Evolutionary conservation across 2,888 invertebrate species (phyloP).

Genomic region (Drosophila mimetica): DNA sequence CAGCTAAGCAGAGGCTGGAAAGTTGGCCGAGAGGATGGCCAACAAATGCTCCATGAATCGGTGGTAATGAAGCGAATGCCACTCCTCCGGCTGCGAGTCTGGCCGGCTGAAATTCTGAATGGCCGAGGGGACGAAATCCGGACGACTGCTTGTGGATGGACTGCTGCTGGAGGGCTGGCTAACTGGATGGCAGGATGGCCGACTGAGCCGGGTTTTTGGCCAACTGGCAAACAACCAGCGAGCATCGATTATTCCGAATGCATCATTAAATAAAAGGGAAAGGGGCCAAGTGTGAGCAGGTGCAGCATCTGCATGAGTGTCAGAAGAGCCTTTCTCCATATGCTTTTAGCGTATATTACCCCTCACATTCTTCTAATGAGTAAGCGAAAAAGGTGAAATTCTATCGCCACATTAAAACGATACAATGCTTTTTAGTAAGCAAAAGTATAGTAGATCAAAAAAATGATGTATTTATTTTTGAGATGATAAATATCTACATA

Average conservation of each 20-base stretch:
- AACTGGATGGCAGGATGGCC: slow-evolving; percentile 10
- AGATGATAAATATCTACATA: too few species aligned
- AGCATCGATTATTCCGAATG: slow-evolving; percentile 42
- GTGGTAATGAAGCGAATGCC: slow-evolving; percentile 47
- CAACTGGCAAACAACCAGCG: slow-evolving; percentile 26
- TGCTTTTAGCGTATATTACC: too few species aligned
- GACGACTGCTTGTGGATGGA: slow-evolving; percentile 16
- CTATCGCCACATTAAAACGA: neutral
- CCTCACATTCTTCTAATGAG: neutral
- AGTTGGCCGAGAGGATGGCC: slow-evolving; percentile 1
- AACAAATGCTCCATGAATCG: slow-evolving; percentile 21
- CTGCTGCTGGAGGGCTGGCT: neutral
- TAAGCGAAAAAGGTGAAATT: too few species aligned
- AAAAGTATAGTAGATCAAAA: too few species aligned
- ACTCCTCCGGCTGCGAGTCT: slow-evolving; percentile 7
- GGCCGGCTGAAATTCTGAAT: slow-evolving; percentile 2
- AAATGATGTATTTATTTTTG: too few species aligned
- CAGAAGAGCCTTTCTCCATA: neutral
- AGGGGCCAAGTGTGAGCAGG: neutral
- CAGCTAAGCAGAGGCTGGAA: neutral
- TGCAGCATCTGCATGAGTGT: slow-evolving; percentile 1
- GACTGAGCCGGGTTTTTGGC: slow-evolving; percentile 15
- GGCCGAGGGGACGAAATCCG: slow-evolving; percentile 15
- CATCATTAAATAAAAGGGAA: neutral
- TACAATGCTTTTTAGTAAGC: too few species aligned